Evolutionary conservation across 2,797 vertebrate species (phyloP), one percentile per base, ranked within the genome.

Genomic region (Falco naumanni): DNA sequence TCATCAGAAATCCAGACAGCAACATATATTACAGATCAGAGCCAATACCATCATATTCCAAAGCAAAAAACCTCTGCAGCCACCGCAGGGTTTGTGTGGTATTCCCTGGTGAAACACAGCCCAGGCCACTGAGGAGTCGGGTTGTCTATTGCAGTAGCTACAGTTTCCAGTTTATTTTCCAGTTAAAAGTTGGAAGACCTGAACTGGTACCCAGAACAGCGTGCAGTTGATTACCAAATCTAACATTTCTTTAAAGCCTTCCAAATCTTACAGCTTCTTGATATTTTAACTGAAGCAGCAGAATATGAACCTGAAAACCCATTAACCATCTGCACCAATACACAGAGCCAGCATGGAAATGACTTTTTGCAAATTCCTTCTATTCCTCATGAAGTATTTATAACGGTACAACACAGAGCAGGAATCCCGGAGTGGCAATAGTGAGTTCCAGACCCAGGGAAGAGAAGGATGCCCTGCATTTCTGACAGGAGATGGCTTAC

Each of bases 401-500:
- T 3, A 6, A 33, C 0, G 34, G 45, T 2, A 61, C 1, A 22
- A 6, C 6, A 69, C 39, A 13, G 2, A 33, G 64, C 20, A 7
- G 68, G 39, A 37, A 17, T 4, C 59, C 13, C 33, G 7, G 54
- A 28, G 74, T 43, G n/a, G 47, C 37, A 4, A 5, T 2, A 31
- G 59, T 4, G 41, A 24, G 20, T 6, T 22, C 45, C 37, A 4
- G 26, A 9, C 8, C 20, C 1, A 4, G 28, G 60, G 57, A 6
- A 33, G 25, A 16, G 48, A 26, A 13, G 72, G 48, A 26, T 0
- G 22, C 1, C 1, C 19, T 17, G 60, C 14, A 4, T 13, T 53
- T 25, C 53, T 9, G 4, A 5, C 4, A 8, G 34, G 20, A 45
- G n/a, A 1, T 4, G 50, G n/a, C 96, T 96, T 96, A 99, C 99